These are phyloP conservation scores for Sinopyrophorus schimmeli DNA, from an alignment of 2,888 invertebrate species.

Conservation along the genomic window DNA sequence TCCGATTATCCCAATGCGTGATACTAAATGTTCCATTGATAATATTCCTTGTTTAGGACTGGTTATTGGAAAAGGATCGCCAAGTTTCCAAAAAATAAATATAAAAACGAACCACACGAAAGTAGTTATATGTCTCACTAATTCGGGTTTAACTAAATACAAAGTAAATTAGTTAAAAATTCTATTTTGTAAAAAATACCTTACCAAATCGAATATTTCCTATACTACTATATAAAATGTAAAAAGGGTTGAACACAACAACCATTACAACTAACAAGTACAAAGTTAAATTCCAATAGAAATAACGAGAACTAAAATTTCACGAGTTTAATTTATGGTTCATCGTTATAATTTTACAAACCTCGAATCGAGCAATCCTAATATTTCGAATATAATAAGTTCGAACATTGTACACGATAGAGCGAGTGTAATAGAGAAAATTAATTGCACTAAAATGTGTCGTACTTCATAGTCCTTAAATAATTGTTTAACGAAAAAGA, in stretches of 20 bases:
- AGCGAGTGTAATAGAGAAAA: conserved; percentile 95
- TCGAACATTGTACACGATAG: conserved; percentile 99
- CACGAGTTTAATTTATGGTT: conserved; percentile 12
- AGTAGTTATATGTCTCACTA: conserved; percentile 78
- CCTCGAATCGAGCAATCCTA: conserved; percentile 90
- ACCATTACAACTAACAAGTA: conserved; percentile 91
- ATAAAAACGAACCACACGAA: conserved; percentile 89
- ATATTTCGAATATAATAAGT: conserved; percentile 98
- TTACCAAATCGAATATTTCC: conserved; percentile 85
- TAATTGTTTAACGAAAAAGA: conserved; percentile 96
- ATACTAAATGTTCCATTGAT: conserved; percentile 91
- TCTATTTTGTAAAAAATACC: too few relatives aligned
- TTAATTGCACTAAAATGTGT: conserved; percentile 89
- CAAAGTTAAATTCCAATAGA: conserved; percentile 94
- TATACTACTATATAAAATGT: conserved; percentile 93
- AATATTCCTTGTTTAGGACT: conserved; percentile 93
- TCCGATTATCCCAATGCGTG: conserved; percentile 96
- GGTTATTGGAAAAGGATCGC: conserved; percentile 97
- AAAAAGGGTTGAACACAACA: conserved; percentile 94
- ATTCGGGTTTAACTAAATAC: conserved; percentile 71
- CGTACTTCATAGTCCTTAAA: conserved; percentile 98
- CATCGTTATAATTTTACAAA: conserved; percentile 60
- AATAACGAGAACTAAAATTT: conserved; percentile 77
- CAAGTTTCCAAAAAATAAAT: conserved; percentile 98
- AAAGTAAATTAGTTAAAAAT: conserved; percentile 23